Conservation (phyloP, 1,140 invertebrate species). For the Steinernema khuongi region DNA sequence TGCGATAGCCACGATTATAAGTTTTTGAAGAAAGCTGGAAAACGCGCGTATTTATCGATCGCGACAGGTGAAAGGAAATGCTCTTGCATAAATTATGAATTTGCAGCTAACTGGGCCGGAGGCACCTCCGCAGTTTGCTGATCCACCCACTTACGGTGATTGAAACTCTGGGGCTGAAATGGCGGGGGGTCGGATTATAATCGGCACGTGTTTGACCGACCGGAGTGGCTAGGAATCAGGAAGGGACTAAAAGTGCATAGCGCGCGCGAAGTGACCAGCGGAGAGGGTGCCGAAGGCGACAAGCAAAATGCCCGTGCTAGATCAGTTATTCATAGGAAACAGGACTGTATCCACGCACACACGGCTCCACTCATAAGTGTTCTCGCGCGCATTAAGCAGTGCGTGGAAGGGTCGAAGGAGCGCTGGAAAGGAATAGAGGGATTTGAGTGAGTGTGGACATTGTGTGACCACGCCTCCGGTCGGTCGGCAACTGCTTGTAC, state of each 20-base stretch:
- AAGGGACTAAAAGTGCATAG: background rate
- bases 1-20: background rate
- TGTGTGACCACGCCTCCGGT: background rate
- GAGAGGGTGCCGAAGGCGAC: background rate
- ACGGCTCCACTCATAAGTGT: background rate
- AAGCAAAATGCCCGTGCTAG: background rate
- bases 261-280: background rate
- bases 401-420: background rate
- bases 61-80: background rate
- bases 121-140: background rate
- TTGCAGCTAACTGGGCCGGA: background rate
- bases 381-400: background rate
- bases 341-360: background rate
- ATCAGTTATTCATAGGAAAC: background rate
- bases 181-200: background rate
- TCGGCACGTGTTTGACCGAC: background rate
- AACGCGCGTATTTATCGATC: background rate
- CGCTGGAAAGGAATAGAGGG: too few species aligned
- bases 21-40: background rate
- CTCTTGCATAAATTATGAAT: background rate
- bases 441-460: background rate
- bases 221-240: background rate
- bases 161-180: background rate
- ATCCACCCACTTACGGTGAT: background rate
- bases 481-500: background rate